Evolutionary conservation across 1,140 invertebrate genomes (phyloP).

Genomic region (Pogonus chalceus): DNA sequence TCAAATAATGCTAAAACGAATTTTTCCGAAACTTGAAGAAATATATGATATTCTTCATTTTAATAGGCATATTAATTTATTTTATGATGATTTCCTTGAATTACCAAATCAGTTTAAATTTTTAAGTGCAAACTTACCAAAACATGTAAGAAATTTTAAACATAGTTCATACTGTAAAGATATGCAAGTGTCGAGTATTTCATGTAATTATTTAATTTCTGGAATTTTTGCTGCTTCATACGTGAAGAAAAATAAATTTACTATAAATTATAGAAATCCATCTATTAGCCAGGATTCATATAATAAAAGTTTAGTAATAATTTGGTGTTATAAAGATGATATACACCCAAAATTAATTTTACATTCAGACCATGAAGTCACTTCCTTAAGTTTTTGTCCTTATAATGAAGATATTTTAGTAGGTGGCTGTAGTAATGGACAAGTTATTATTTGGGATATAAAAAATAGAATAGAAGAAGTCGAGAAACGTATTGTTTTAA

Average conservation of each 20-base stretch:
- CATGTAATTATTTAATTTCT: constrained; percentile 58
- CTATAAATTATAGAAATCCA: too few relatives aligned
- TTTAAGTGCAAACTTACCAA: constrained; percentile 30
- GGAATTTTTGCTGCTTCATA: constrained; percentile 56
- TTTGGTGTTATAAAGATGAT: constrained; percentile 63
- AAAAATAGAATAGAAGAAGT: constrained; percentile 52
- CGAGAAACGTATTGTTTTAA: constrained; percentile 49
- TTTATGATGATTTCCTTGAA: constrained; percentile 49
- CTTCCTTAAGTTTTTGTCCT: constrained; percentile 52
- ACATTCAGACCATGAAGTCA: constrained; percentile 53
- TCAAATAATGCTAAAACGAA: constrained; percentile 11
- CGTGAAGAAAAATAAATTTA: too few relatives aligned
- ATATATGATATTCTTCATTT: constrained; percentile 39
- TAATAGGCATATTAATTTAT: constrained; percentile 52
- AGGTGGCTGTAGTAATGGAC: constrained; percentile 61
- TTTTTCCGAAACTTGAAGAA: constrained; percentile 23
- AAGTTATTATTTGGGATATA: constrained; percentile 63
- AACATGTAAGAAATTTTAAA: constrained; percentile 37
- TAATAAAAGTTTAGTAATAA: constrained; percentile 51
- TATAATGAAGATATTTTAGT: constrained; percentile 55
- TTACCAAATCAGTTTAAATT: constrained; percentile 35
- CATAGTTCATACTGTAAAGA: constrained; percentile 47
- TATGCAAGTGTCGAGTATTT: constrained; percentile 50
- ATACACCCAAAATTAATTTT: constrained; percentile 58
- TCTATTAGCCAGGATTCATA: too few relatives aligned